Evolutionary conservation across 2,797 vertebrate species (phyloP).

Genomic region (Numenius phaeopus): DNA sequence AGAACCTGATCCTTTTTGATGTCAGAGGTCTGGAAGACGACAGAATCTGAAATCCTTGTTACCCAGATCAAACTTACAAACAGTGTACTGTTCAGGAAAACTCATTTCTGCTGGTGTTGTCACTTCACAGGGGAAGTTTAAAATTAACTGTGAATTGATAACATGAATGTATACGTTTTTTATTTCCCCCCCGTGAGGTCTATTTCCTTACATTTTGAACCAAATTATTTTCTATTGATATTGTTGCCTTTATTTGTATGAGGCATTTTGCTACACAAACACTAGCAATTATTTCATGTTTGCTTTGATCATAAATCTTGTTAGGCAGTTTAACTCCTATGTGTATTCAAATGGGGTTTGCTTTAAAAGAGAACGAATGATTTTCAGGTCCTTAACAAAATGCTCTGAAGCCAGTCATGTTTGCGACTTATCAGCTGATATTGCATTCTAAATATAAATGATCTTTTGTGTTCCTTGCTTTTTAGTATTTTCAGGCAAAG

Average conservation of each 20-base stretch:
- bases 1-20: background rate
- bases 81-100: background rate
- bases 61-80: background rate
- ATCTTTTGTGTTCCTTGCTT: background rate
- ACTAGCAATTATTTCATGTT: constrained; percentile 55
- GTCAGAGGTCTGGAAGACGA: background rate
- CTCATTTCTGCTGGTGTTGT: constrained; percentile 35
- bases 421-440: constrained; percentile 6
- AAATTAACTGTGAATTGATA: constrained; percentile 46
- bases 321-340: constrained; percentile 35
- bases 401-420: background rate
- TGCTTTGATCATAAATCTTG: constrained; percentile 62
- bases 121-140: constrained; percentile 32
- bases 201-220: constrained; percentile 41
- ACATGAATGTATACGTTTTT: constrained; percentile 26
- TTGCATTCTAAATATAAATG: background rate
- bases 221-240: constrained; percentile 47
- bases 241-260: constrained; percentile 47
- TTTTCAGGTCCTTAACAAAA: constrained; percentile 1
- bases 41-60: background rate
- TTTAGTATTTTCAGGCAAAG: constrained; percentile 15
- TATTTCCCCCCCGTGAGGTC: background rate
- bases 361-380: background rate
- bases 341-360: constrained; percentile 28
- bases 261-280: constrained; percentile 43